A percentile compares a stretch with the other conserved stretches of the same genome.
These are phyloP conservation scores for Entosphenus tridentatus DNA, from an alignment of 2,113 vertebrate species.

Conservation along the genomic window DNA sequence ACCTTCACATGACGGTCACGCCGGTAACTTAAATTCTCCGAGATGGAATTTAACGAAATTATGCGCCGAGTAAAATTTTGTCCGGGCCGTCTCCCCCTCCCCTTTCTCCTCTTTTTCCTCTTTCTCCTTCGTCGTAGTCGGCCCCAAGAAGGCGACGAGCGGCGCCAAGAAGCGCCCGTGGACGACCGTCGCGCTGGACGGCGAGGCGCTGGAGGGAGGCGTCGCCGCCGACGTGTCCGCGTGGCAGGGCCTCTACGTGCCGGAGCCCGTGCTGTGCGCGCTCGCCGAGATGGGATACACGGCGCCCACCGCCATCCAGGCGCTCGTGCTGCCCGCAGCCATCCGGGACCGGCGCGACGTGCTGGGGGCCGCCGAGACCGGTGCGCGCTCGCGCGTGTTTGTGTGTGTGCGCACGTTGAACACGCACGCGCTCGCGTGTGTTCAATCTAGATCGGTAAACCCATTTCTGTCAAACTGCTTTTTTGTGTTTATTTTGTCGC, in stretches of 20 bases:
- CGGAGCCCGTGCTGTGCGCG: constrained; percentile 41
- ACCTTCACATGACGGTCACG: too few relatives aligned
- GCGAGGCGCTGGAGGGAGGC: too few relatives aligned
- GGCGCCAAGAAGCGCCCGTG: too few relatives aligned
- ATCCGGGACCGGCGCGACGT: constrained; percentile 74
- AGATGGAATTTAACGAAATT: too few relatives aligned
- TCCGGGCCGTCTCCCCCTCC: too few relatives aligned
- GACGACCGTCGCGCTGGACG: too few relatives aligned
- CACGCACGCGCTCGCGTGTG: not conserved
- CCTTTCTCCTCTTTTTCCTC: too few relatives aligned
- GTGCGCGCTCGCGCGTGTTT: constrained; percentile 19
- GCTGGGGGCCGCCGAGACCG: constrained; percentile 84
- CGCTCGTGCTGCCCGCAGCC: constrained; percentile 50
- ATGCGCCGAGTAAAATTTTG: too few relatives aligned
- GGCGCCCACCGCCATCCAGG: constrained; percentile 71
- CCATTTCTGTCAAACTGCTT: not conserved
- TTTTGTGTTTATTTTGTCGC: not conserved
- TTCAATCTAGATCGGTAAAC: not conserved
- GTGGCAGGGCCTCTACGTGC: constrained; percentile 71
- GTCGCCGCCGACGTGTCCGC: constrained; percentile 31
- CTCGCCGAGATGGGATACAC: constrained; percentile 58
- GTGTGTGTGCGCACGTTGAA: too few relatives aligned
- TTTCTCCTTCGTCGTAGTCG: too few relatives aligned
- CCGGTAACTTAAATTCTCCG: too few relatives aligned
- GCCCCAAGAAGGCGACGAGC: too few relatives aligned